phyloP scores from a whole-genome alignment of 2,113 vertebrate genomes.

The Paralichthys olivaceus region DNA sequence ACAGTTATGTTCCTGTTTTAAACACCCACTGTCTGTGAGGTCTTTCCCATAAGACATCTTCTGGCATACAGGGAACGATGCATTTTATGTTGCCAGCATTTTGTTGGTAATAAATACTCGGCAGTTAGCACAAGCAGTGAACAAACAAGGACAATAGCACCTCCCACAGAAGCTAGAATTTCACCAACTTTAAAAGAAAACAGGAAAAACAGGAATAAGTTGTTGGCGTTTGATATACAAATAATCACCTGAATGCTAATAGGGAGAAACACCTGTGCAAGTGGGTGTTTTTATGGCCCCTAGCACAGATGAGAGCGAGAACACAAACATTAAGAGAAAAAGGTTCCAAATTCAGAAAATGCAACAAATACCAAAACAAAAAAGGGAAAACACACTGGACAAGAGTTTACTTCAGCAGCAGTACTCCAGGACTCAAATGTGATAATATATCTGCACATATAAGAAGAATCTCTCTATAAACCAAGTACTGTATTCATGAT shows the following conservation, averaged over 20 bases:
- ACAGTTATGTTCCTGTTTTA: conserved; percentile 38
- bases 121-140: conserved; percentile 42
- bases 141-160: conserved; percentile 39
- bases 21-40: conserved; percentile 35
- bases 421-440: background rate
- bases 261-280: background rate
- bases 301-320: conserved; percentile 4
- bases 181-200: conserved; percentile 23
- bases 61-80: conserved; percentile 44
- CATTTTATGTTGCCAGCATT: conserved; percentile 48
- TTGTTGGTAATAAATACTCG: conserved; percentile 48
- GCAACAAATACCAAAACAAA: background rate
- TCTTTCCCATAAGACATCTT: conserved; percentile 33
- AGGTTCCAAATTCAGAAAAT: background rate
- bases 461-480: background rate
- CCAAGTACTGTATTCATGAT: background rate
- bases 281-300: background rate
- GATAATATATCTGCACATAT: background rate
- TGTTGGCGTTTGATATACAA: conserved; percentile 43
- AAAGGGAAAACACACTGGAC: background rate
- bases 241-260: conserved; percentile 12
- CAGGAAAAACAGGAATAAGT: conserved; percentile 1
- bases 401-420: background rate
- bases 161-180: conserved; percentile 20
- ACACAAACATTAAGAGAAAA: background rate